Conservation (phyloP, 2,797 vertebrate species). For the Mormyrops attenuatus region DNA sequence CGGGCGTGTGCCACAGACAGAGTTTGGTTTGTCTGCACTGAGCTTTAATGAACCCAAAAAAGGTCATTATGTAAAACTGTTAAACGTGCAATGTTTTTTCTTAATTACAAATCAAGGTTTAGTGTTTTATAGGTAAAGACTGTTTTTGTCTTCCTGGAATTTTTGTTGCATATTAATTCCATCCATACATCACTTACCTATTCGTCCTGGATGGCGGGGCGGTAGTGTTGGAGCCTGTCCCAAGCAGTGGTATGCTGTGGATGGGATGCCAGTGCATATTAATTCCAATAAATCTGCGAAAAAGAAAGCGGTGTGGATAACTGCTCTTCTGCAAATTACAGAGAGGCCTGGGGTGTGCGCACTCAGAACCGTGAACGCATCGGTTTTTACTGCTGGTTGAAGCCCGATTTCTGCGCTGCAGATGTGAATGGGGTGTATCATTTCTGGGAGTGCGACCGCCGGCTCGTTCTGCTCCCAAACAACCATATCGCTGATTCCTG, state of each 20-base stretch:
- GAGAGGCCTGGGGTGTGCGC: background rate
- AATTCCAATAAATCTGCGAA: background rate
- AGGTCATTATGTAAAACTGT: background rate
- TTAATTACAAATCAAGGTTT: background rate
- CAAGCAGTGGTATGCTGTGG: background rate
- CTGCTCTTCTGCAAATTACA: background rate
- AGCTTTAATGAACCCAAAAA: background rate
- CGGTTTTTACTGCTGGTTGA: background rate
- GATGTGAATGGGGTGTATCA: background rate
- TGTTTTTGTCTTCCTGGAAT: background rate
- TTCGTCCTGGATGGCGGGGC: background rate
- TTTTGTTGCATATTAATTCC: background rate
- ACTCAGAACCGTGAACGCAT: background rate
- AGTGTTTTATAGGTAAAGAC: background rate
- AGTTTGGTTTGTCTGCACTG: background rate
- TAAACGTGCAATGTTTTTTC: background rate
- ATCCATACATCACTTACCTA: background rate
- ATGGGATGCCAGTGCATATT: background rate
- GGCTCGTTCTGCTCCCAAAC: background rate
- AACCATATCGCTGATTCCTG: slow-evolving; percentile 4
- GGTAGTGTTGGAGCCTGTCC: background rate
- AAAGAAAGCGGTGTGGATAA: background rate
- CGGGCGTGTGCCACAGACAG: background rate
- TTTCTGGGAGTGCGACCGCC: no score
- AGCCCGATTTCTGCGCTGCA: background rate